These are phyloP conservation scores for Temnothorax curvispinosus DNA, from an alignment of 1,140 invertebrate genomes.

Conservation along the genomic window DNA sequence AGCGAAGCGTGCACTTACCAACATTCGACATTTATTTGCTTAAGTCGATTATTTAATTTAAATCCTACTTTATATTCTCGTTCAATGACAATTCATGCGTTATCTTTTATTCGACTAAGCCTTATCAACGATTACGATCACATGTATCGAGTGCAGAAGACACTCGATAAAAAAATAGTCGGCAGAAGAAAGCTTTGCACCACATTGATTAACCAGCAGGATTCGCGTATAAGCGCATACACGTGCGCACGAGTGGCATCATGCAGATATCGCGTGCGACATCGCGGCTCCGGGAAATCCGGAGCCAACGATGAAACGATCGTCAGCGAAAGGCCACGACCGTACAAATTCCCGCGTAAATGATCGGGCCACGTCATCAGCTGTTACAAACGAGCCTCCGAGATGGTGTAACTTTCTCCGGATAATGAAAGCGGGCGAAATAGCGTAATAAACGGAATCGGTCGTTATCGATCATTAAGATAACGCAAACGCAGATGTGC, in stretches of 20 bases:
- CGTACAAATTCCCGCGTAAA: not conserved
- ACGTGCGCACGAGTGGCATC: too few species aligned
- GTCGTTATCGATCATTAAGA: not conserved
- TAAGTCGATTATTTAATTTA: not conserved
- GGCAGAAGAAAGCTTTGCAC: too few species aligned
- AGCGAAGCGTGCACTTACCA: not conserved
- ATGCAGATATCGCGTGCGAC: not conserved
- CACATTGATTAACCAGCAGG: not conserved
- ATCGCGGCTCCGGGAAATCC: not conserved
- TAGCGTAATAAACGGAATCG: not conserved
- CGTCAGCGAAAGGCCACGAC: not conserved
- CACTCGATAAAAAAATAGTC: not conserved
- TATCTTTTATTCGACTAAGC: conserved; percentile 12
- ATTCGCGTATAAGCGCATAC: not conserved
- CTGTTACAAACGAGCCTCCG: not conserved
- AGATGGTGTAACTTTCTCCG: not conserved
- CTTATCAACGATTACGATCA: not conserved
- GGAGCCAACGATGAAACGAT: not conserved
- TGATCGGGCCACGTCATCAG: not conserved
- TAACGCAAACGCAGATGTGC: not conserved
- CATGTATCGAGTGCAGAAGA: not conserved
- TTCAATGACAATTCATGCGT: not conserved
- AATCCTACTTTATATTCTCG: not conserved
- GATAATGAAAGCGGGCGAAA: not conserved
- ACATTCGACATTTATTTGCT: not conserved